Evolutionary conservation across 2,113 vertebrate genomes (phyloP).

Genomic region (Melanocharis versteri): DNA sequence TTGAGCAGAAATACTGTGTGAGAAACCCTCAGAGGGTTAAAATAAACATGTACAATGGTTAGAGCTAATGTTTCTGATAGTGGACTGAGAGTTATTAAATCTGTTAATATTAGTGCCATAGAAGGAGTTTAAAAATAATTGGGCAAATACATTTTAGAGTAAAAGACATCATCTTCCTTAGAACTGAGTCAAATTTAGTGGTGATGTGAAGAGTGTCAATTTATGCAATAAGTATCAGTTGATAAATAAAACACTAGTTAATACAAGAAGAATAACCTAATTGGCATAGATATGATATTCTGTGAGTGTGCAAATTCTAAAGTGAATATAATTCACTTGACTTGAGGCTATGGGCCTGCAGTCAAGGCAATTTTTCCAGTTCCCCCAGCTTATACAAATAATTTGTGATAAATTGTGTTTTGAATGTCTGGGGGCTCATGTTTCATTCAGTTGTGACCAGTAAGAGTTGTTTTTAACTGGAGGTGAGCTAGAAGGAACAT

Average conservation of each 20-base stretch:
- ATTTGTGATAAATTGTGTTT: background rate
- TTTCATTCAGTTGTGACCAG: background rate
- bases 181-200: background rate
- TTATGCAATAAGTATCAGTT: background rate
- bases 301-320: background rate
- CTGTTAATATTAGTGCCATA: background rate
- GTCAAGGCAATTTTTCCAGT: background rate
- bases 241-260: background rate
- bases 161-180: background rate
- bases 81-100: background rate
- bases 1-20: background rate
- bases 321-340: background rate
- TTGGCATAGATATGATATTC: background rate
- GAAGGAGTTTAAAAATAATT: constrained; percentile 1
- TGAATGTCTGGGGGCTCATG: background rate
- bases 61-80: background rate
- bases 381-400: background rate
- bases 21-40: constrained; percentile 11
- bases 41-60: background rate
- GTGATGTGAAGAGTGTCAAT: background rate
- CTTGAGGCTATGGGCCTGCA: background rate
- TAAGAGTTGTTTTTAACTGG: background rate
- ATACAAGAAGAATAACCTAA: background rate
- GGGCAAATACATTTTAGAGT: background rate
- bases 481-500: background rate